Percentiles rank a stretch among this genome's conserved stretches.
Evolutionary conservation across 2,113 vertebrate species (phyloP).

Genomic region (Gobius niger): DNA sequence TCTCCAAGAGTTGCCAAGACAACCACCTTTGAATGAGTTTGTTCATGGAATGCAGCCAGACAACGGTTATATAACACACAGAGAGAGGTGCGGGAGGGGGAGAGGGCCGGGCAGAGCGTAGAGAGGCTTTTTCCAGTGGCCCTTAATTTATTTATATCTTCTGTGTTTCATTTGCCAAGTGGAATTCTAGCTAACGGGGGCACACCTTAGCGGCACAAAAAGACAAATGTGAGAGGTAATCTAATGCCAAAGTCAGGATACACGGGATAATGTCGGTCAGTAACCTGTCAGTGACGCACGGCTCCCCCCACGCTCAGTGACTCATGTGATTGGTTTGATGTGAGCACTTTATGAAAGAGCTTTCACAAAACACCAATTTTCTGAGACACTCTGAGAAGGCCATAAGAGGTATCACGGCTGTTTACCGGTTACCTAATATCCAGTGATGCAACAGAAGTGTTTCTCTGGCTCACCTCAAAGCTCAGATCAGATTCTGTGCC

Average conservation of each 20-base stretch:
- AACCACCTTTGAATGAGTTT: conserved; percentile 76
- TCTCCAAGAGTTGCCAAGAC: conserved; percentile 64
- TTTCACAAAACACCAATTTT: conserved; percentile 44
- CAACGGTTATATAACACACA: conserved; percentile 76
- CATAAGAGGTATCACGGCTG: conserved; percentile 35
- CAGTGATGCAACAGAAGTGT: conserved; percentile 52
- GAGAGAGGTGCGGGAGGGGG: conserved; percentile 46
- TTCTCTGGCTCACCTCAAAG: conserved; percentile 37
- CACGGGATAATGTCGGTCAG: conserved; percentile 15
- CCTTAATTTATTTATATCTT: conserved; percentile 68
- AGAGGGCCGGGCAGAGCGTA: conserved; percentile 46
- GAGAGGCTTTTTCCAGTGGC: conserved; percentile 49
- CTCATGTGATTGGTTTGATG: conserved; percentile 32
- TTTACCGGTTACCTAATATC: conserved; percentile 65
- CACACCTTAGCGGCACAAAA: conserved; percentile 12
- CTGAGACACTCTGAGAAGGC: conserved; percentile 43
- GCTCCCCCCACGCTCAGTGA: conserved; percentile 20
- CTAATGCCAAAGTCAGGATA: conserved; percentile 8
- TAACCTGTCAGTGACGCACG: conserved; percentile 37
- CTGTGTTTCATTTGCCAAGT: conserved; percentile 23
- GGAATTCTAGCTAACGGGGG: conserved; percentile 23
- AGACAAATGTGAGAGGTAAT: neutral
- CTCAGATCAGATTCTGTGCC: conserved; percentile 34
- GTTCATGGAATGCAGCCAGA: conserved; percentile 76
- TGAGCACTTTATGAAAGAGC: conserved; percentile 42